These are phyloP conservation scores for Pachypsylla venusta DNA, from an alignment of 1,140 invertebrate species.

Conservation along the genomic window DNA sequence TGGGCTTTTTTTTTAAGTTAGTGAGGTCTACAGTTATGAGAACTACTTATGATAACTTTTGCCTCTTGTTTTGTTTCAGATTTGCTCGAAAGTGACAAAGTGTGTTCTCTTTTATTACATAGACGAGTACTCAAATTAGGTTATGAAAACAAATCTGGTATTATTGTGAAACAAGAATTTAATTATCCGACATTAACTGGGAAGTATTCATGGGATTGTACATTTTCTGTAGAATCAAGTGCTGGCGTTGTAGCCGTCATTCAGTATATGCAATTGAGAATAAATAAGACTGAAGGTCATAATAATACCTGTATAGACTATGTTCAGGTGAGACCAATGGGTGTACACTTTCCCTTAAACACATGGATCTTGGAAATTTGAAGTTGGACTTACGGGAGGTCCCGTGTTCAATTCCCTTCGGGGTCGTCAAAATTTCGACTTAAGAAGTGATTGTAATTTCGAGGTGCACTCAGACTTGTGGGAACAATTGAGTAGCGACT, in stretches of 20 bases:
- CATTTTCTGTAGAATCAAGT: not conserved
- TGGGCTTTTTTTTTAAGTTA: too few relatives aligned
- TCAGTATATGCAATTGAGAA: not conserved
- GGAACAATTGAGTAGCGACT: too few relatives aligned
- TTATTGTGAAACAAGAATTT: not conserved
- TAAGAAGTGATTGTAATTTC: too few relatives aligned
- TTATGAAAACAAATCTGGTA: slow-evolving; percentile 7
- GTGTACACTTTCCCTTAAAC: too few relatives aligned
- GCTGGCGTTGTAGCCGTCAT: not conserved
- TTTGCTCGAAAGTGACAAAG: not conserved
- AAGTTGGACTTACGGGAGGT: too few relatives aligned
- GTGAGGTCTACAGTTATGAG: too few relatives aligned
- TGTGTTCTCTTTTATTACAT: not conserved
- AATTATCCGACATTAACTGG: not conserved
- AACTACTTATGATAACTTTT: too few relatives aligned
- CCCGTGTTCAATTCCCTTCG: too few relatives aligned
- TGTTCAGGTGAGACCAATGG: slow-evolving; percentile 5
- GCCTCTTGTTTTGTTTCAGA: too few relatives aligned
- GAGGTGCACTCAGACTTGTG: too few relatives aligned
- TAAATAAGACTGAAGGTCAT: not conserved
- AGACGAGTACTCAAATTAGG: not conserved
- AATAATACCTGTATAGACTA: not conserved
- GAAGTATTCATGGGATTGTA: not conserved
- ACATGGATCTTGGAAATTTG: too few relatives aligned
- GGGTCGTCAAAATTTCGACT: too few relatives aligned